Conservation (phyloP, 53 echinoderm and acorn worm genomes). For the Astropecten irregularis region DNA sequence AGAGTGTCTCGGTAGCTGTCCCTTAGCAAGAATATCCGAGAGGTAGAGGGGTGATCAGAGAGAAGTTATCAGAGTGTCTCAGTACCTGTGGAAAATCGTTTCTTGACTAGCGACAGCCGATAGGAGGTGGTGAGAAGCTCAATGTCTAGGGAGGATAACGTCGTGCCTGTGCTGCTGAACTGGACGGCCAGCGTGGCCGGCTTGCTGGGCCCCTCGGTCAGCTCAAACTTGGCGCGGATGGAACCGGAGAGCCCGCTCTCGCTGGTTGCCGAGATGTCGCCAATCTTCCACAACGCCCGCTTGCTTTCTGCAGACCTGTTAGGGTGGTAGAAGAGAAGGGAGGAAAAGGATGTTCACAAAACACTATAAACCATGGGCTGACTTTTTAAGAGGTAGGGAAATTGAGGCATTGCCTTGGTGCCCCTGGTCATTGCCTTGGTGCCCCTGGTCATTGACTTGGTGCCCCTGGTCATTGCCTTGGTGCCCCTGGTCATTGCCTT, state of each 20-base stretch:
- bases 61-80: too few species aligned
- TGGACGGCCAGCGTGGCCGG: slow-evolving; percentile 95
- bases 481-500: too few species aligned
- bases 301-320: slow-evolving; percentile 97
- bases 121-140: slow-evolving; percentile 91
- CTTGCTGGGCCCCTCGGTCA: slow-evolving; percentile 93
- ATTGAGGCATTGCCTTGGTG: too few species aligned
- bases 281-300: slow-evolving; percentile 93
- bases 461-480: too few species aligned
- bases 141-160: slow-evolving; percentile 88
- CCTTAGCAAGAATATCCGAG: too few species aligned
- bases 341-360: background rate
- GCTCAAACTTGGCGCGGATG: slow-evolving; percentile 91
- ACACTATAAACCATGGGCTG: background rate
- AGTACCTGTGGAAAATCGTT: slow-evolving; percentile 93
- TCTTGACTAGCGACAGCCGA: slow-evolving; percentile 96
- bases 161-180: slow-evolving; percentile 88
- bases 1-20: too few species aligned
- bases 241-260: slow-evolving; percentile 75
- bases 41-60: too few species aligned
- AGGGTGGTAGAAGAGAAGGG: background rate
- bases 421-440: too few species aligned
- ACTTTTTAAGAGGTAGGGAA: background rate
- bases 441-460: too few species aligned
- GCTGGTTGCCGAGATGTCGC: slow-evolving; percentile 68